These are phyloP conservation scores for Diarsia mendica DNA, from an alignment of 2,888 invertebrate genomes.

Conservation along the genomic window DNA sequence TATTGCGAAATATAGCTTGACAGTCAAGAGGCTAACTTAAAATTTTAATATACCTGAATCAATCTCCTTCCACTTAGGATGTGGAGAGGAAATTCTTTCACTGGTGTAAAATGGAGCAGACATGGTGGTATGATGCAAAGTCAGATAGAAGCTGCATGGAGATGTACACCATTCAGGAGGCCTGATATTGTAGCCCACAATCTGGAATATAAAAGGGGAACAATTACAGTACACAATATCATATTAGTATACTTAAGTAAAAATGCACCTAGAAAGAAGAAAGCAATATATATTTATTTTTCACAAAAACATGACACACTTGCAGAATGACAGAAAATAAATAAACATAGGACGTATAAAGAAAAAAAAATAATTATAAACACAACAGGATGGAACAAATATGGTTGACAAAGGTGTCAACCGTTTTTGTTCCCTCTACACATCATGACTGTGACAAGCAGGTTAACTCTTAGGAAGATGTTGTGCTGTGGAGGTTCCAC, in stretches of 20 bases:
- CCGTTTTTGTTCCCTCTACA: too few relatives aligned
- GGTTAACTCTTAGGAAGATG: too few relatives aligned
- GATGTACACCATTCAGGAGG: conserved; percentile 85
- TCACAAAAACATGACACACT: not conserved
- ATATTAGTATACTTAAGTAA: not conserved
- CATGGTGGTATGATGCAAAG: conserved; percentile 95
- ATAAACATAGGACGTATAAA: not conserved
- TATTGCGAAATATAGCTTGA: too few relatives aligned
- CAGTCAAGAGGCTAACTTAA: too few relatives aligned
- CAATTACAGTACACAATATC: not conserved
- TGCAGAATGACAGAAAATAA: too few relatives aligned
- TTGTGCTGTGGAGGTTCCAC: too few relatives aligned
- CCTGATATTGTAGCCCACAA: conserved; percentile 88
- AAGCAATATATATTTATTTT: not conserved
- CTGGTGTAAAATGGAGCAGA: conserved; percentile 96
- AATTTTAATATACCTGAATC: conserved; percentile 88
- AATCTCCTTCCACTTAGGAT: conserved; percentile 95
- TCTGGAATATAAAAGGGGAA: conserved; percentile 75
- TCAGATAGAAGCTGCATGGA: conserved; percentile 93
- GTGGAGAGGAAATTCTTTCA: conserved; percentile 92
- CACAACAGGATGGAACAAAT: not conserved
- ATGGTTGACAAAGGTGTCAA: not conserved
- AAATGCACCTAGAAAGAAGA: not conserved
- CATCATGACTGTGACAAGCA: too few relatives aligned
- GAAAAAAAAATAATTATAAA: not conserved